These are phyloP conservation scores for Odontomyia ornata DNA, from an alignment of 2,888 invertebrate species.

Conservation along the genomic window DNA sequence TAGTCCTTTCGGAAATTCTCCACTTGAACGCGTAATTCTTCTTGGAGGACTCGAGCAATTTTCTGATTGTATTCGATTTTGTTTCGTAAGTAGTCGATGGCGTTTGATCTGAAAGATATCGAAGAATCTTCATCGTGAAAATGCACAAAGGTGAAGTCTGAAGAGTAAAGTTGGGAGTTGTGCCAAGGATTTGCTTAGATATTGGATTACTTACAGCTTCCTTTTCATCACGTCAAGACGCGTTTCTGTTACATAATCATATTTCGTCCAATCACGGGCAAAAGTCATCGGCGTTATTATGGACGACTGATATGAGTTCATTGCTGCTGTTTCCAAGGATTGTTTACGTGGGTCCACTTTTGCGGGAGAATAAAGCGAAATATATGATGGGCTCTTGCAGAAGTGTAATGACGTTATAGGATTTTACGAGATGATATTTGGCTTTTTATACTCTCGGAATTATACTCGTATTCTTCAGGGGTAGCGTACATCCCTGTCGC, in stretches of 20 bases:
- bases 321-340: not conserved
- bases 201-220: constrained; percentile 35
- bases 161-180: no score
- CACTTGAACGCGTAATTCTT: constrained; percentile 28
- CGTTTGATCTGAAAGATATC: constrained; percentile 26
- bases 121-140: not conserved
- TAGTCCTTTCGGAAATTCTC: constrained; percentile 31
- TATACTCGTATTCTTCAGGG: no score
- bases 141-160: not conserved
- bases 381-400: no score
- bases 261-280: constrained; percentile 38
- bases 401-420: no score
- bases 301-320: not conserved
- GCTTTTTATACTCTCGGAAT: no score
- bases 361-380: not conserved
- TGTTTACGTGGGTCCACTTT: not conserved
- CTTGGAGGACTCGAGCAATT: constrained; percentile 2
- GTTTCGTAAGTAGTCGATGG: constrained; percentile 39
- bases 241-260: constrained; percentile 27
- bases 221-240: constrained; percentile 33
- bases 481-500: no score
- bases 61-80: constrained; percentile 24
- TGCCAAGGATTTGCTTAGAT: constrained; percentile 5
- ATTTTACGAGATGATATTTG: no score
- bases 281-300: constrained; percentile 15